Evolutionary conservation across 2,797 vertebrate species (phyloP).

Genomic region (Molossus alvarezi): DNA sequence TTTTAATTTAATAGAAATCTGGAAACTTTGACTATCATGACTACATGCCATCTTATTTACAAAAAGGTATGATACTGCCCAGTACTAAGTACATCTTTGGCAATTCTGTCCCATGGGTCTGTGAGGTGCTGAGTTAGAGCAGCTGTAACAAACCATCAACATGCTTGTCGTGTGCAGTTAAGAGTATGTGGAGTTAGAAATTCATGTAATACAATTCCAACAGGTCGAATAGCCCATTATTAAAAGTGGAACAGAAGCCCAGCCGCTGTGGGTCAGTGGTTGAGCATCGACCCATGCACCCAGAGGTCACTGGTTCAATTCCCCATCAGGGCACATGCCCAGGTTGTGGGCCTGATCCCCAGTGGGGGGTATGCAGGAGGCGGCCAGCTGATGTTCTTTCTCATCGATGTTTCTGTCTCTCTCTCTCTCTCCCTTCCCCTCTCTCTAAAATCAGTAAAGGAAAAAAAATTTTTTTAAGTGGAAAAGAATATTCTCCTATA

Average conservation of each 20-base stretch:
- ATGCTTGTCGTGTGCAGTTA: accelerated
- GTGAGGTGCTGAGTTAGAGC: accelerated
- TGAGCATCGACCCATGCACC: too few species aligned
- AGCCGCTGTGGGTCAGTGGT: too few species aligned
- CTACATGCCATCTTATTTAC: neutral
- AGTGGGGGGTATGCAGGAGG: too few species aligned
- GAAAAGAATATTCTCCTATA: neutral
- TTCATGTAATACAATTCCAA: neutral
- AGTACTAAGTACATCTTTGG: neutral
- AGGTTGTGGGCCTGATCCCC: too few species aligned
- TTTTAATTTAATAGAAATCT: neutral
- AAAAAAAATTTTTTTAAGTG: too few species aligned
- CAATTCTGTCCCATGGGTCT: accelerated
- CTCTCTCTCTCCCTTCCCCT: too few species aligned
- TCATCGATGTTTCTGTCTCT: too few species aligned
- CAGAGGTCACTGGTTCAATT: too few species aligned
- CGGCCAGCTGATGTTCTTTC: too few species aligned
- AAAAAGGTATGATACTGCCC: neutral
- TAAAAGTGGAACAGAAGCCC: neutral
- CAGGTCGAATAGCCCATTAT: neutral
- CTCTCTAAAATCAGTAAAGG: too few species aligned
- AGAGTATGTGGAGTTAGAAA: accelerated
- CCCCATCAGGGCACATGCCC: too few species aligned
- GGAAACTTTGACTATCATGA: neutral
- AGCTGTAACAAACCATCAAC: accelerated